Evolutionary conservation across 2,888 invertebrate species (phyloP).

Genomic region (Serripes groenlandicus): DNA sequence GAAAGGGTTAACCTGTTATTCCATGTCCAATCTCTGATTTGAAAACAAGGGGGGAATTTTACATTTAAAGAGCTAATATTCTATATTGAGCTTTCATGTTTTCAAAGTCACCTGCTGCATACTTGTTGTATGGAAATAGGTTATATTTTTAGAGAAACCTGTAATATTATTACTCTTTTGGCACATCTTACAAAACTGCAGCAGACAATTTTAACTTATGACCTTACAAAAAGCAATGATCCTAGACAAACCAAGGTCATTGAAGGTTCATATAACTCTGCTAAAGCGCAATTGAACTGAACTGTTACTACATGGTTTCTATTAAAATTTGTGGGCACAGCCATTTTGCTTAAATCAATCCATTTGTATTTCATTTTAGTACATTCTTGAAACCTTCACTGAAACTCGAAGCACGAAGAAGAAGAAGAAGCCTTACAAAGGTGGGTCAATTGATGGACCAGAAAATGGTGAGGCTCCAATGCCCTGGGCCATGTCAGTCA

Average conservation of each 20-base stretch:
- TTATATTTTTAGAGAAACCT: too few relatives aligned
- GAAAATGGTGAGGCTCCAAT: slow-evolving; percentile 80
- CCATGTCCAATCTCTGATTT: too few relatives aligned
- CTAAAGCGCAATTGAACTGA: not conserved
- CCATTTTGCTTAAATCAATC: too few relatives aligned
- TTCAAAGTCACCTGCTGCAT: too few relatives aligned
- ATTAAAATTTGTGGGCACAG: not conserved
- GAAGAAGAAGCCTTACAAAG: slow-evolving; percentile 87
- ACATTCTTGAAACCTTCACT: slow-evolving; percentile 87
- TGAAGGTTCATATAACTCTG: not conserved
- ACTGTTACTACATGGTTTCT: not conserved
- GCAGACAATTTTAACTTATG: too few relatives aligned
- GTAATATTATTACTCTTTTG: too few relatives aligned
- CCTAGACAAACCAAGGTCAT: not conserved
- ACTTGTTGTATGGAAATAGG: too few relatives aligned
- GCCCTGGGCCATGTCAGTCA: slow-evolving; percentile 87
- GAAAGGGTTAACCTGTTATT: not conserved
- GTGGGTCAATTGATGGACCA: slow-evolving; percentile 86
- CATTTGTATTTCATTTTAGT: slow-evolving; percentile 73
- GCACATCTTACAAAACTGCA: too few relatives aligned
- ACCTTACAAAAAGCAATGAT: not conserved
- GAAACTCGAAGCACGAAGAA: slow-evolving; percentile 87
- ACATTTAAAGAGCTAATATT: too few relatives aligned
- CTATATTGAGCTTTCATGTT: too few relatives aligned
- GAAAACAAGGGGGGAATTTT: too few relatives aligned